Conservation (phyloP, 2,888 invertebrate genomes). For the Cephus sareptanus region DNA sequence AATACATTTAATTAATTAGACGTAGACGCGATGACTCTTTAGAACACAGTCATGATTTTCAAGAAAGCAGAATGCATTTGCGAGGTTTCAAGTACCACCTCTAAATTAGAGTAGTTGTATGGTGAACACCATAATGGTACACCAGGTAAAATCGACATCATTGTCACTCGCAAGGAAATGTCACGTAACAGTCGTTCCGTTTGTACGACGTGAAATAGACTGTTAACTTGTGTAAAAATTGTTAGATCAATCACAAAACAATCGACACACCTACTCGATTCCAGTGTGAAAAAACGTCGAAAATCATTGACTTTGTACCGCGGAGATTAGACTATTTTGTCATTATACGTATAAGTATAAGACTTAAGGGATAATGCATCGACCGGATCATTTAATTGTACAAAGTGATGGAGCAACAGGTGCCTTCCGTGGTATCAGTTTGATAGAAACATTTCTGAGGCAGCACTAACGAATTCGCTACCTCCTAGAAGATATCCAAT, state of each 20-base stretch:
- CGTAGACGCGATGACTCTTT: not conserved
- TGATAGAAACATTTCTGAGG: not conserved
- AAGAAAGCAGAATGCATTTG: not conserved
- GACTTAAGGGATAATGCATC: not conserved
- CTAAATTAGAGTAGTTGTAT: not conserved
- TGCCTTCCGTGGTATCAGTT: not conserved
- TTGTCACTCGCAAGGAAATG: not conserved
- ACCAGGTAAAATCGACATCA: not conserved
- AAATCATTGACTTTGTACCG: not conserved
- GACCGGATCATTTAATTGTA: not conserved
- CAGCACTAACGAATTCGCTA: not conserved
- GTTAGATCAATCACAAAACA: not conserved
- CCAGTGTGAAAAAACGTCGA: not conserved
- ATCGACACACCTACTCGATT: not conserved
- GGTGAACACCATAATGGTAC: not conserved
- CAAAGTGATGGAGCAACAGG: not conserved
- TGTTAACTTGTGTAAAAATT: not conserved
- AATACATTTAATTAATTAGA: not conserved
- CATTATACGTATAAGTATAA: not conserved
- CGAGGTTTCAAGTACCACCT: not conserved
- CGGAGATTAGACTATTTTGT: not conserved
- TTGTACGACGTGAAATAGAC: not conserved
- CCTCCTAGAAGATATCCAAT: not conserved
- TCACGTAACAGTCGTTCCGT: not conserved
- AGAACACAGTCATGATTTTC: not conserved